Evolutionary conservation across 2,113 vertebrate species (phyloP), one percentile per base, ranked within the genome.

Genomic region (Columbina picui): DNA sequence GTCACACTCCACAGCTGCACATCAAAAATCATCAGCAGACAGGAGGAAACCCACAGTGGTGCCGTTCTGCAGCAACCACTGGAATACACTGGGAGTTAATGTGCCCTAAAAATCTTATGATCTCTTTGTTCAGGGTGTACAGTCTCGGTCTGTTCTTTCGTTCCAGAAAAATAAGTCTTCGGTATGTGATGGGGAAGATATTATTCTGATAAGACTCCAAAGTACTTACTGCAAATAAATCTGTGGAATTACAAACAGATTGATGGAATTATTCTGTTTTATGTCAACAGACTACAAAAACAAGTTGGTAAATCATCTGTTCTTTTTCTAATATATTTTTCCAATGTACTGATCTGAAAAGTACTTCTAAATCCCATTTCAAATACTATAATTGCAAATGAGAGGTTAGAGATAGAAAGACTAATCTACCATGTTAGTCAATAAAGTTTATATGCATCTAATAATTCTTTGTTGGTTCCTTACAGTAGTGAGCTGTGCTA

Each of bases 101-200:
- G 0, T 75, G 59, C 21, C 34, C 14, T 88, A 57, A 86, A 88
- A 80, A 43, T 26, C 73, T 90, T 84, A 18, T 4, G 1, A 57
- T 45, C 65, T 84, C 77, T 91, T 94, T 96, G 47, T 78, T 86
- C 74, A 74, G 49, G 45, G 41, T 19, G 20, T 87, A 21, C 7
- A 23, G 73, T 67, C 39, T 84, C 4, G 5, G 38, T 64, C 63
- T 82, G 77, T 61, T 25, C 7, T 79, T 75, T 80, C 56, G 13
- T 97, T 97, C 52, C 67, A 88, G 92, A 95, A 97, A 93, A 93
- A 45, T 57, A 90, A 59, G 4, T 75, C 69, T 49, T 47, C 4
- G 18, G 26, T 82, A 52, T 85, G 56, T 30, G 3, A 65, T 73
- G 23, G 52, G 22, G 52, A 90, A 86, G n/a, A 65, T 67, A 77